Base-by-base conservation (phyloP, 2,888 invertebrate species). In the Adelphocoris suturalis region DNA sequence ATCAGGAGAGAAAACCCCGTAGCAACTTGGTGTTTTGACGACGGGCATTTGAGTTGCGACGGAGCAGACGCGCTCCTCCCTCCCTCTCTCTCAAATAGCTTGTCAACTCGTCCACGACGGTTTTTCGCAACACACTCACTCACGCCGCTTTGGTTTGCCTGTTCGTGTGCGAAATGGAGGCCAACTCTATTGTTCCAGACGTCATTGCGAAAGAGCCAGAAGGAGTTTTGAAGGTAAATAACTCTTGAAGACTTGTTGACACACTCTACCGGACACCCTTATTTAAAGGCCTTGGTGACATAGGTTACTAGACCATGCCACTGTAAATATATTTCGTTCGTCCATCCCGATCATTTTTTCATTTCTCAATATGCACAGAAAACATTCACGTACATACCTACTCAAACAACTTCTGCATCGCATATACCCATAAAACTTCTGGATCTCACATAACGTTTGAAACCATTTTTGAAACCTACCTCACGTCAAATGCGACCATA, bases 181-280 rank as follows among this genome's bases (percentile, higher is more conserved):
- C 76, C 28, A 76, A 78, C 57, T 78, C 52, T 37, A 88, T 88
- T 61, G 88, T 88, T 55, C 88, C 88, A 16, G 88, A 88, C 28
- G 88, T 88, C 78, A 88, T 88, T 52, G 19, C 88, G 3, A 61
- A 46, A 23, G 88, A 78, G 19, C 88, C 88, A 14, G 88, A 88
- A 76, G 78, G 88, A 27, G 75, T 89, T 61, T 68, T 89, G 52
- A 89, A 89, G 80, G 89, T 89, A n/a, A 82, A 75, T 23, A 68
- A 68, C 57, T 16, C 57, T 57, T 57, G n/a, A n/a, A 57, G 23
- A 68, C 27, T 23, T 13, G 68, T 68, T 78, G 76, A 19, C 37
- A 37, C 37, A 2, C 37, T 37, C 7, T n/a, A 4, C 9, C 57
- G n/a, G 57, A 2, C 16, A 57, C 16, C 19, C 19, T 57, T 57